phyloP scores from a whole-genome alignment of 2,797 vertebrate genomes.

The Telmatherina bonti region DNA sequence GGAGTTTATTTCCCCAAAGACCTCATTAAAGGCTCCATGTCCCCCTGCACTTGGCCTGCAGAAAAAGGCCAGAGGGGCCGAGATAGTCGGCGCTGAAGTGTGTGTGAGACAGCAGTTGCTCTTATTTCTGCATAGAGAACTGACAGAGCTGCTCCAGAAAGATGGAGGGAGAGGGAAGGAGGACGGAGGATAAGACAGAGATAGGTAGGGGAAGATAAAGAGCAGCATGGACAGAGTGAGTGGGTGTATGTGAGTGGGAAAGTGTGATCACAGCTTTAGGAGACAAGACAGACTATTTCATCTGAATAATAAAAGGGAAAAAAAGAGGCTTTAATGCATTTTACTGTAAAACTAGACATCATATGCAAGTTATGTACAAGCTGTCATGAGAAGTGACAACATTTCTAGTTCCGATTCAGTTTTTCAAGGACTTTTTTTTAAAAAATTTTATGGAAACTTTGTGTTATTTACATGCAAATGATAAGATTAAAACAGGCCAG shows the following conservation, averaged over 20 bases:
- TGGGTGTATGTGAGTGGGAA: constrained; percentile 73
- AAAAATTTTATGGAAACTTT: not conserved
- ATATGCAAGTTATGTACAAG: constrained; percentile 28
- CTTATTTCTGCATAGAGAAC: constrained; percentile 54
- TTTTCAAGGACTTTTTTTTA: not conserved
- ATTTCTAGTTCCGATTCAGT: not conserved
- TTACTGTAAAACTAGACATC: constrained; percentile 31
- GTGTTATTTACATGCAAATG: not conserved
- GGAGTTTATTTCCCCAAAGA: constrained; percentile 75
- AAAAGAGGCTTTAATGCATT: constrained; percentile 27
- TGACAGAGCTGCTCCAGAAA: constrained; percentile 46
- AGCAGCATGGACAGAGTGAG: constrained; percentile 64
- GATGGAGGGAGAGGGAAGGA: constrained; percentile 29
- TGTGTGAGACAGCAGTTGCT: constrained; percentile 27
- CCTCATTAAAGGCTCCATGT: constrained; percentile 78
- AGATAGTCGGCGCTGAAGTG: constrained; percentile 17
- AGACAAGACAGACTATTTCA: constrained; percentile 64
- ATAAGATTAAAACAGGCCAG: not conserved
- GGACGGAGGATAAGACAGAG: constrained; percentile 52
- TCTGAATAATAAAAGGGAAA: constrained; percentile 40
- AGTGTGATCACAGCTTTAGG: constrained; percentile 74
- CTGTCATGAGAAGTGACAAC: not conserved
- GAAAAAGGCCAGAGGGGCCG: constrained; percentile 63
- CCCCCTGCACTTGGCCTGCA: constrained; percentile 65
- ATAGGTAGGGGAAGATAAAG: constrained; percentile 59